Evolutionary conservation across 1,140 invertebrate species (phyloP), one percentile per base, ranked within the genome.

Genomic region (Hyposmocoma kahamanoa): DNA sequence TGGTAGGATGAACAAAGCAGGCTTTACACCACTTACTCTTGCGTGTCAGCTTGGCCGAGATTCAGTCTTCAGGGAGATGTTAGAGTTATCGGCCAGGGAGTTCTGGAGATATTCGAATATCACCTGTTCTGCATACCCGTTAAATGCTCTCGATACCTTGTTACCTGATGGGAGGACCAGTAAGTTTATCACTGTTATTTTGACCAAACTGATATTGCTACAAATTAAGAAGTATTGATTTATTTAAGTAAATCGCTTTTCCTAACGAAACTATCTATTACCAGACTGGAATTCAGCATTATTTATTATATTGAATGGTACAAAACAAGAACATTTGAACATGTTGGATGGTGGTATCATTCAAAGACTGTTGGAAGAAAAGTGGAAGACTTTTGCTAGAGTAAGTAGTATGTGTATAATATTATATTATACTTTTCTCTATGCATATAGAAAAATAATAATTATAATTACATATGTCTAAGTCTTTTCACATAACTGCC

Each of bases 31-130:
- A 0, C 86, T 99, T 13, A 98, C 97, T 0, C 88, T 99, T 20
- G 97, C 98, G 47, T 98, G 97, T 81, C 96, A 98, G 84, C 87
- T 99, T 42, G 98, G 97, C 42, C 90, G 98, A 50, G 96, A 96
- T 8, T 94, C 96, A 68, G 97, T 99, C 55, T 99, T 99, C 86
- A 91, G 95, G 57, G 98, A 99, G 87, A 99, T 99, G 95, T 89
- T 99, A 70, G 98, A 99, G 82, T 87, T 99, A 9, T 96, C 95
- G 42, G 95, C 96, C 50, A 90, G 95, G 53, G 98, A 99, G 86
- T 98, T 99, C 82, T 99, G 98, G 98, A 88, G 97, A 30, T 99
- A 99, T 86, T 98, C 96, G 64, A 99, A 99, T 74, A 98, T 99
- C 63, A 98, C 96, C n/a, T 99, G 98, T 85, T 98, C 97, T 10